A percentile compares a stretch with the other conserved stretches of the same genome.
Evolutionary conservation across 1,140 invertebrate genomes (phyloP).

Genomic region (Drosophila kurseongensis): DNA sequence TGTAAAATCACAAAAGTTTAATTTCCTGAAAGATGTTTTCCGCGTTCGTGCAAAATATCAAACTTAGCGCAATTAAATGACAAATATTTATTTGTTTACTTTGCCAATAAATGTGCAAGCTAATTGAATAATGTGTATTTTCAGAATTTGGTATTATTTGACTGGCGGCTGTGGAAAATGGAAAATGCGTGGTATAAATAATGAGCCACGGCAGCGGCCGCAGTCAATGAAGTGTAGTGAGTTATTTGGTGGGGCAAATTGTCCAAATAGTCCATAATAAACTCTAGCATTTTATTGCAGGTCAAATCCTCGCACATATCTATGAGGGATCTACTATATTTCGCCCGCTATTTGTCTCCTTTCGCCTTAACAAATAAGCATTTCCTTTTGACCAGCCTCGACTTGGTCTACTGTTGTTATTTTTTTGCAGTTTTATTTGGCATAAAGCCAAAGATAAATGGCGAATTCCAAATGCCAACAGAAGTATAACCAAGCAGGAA

Average conservation of each 20-base stretch:
- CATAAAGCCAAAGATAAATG: conserved; percentile 81
- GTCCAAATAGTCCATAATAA: conserved; percentile 54
- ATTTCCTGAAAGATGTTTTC: conserved; percentile 5
- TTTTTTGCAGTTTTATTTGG: conserved; percentile 57
- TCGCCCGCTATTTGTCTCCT: conserved; percentile 14
- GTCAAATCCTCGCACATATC: conserved; percentile 40
- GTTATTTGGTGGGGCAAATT: conserved; percentile 45
- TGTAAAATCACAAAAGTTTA: background rate
- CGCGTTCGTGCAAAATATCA: conserved; percentile 12
- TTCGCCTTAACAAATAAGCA: conserved; percentile 66
- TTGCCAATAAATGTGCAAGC: conserved; percentile 10
- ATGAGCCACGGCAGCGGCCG: background rate
- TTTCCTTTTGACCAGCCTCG: conserved; percentile 51
- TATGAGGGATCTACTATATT: conserved; percentile 34
- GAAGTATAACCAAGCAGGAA: conserved; percentile 68
- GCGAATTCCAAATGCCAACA: conserved; percentile 72
- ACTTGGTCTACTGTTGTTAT: conserved; percentile 28
- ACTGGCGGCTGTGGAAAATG: conserved; percentile 1
- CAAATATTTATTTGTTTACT: conserved; percentile 23
- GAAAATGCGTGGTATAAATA: conserved; percentile 20
- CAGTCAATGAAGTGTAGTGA: conserved; percentile 60
- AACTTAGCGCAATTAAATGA: conserved; percentile 5
- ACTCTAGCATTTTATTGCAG: conserved; percentile 69
- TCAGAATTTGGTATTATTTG: background rate
- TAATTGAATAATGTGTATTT: conserved; percentile 51